Base-by-base conservation (phyloP, 1,140 invertebrate species). In the Bursaphelenchus mucronatus region DNA sequence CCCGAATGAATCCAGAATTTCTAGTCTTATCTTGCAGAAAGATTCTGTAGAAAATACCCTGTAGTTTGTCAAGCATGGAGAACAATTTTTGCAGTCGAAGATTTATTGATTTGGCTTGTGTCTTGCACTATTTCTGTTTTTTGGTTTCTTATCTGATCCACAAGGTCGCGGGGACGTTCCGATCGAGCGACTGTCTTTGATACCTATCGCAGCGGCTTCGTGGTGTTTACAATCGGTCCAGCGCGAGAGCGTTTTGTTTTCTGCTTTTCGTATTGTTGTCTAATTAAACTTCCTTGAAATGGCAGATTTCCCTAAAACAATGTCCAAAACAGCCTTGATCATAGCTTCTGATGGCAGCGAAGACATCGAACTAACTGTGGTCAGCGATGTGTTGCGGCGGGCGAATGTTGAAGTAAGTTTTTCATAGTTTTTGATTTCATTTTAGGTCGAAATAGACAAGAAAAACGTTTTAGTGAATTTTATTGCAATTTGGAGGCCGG, bases 301-400 rank as follows among this genome's bases (percentile, higher is more conserved):
- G 47, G 47, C 47, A 11, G 11, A 59, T 59, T 59, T 59, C 41
- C 57, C 41, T 13, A 30, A 43, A 50, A 71, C 41, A 52, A 72
- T 70, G 70, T 21, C 57, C 8, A 79, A 79, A 61, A 54, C 57
- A 7, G 76, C 75, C 50, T 44, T 81, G 0, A 66, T 94, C 13
- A 83, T 94, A 55, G 78, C 94, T 43, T 88, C 91, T 2, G 86
- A 89, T 69, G 92, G 92, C 1, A 87, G 89, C 17, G 92, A 96
- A 83, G 92, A 96, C 85, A 96, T 97, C 88, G 95, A 98, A 85
- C 87, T 90, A 50, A 88, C 93, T 8, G 91, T 94, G 58, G 87
- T 90, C 6, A 88, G 88, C 30, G 94, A 97, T 82, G 87, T 96
- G 63, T 82, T 98, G 17, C 85, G 92, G 6, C 85, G 94, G 71